phyloP scores from a whole-genome alignment of 2,797 vertebrate genomes.

The Pempheris klunzingeri region DNA sequence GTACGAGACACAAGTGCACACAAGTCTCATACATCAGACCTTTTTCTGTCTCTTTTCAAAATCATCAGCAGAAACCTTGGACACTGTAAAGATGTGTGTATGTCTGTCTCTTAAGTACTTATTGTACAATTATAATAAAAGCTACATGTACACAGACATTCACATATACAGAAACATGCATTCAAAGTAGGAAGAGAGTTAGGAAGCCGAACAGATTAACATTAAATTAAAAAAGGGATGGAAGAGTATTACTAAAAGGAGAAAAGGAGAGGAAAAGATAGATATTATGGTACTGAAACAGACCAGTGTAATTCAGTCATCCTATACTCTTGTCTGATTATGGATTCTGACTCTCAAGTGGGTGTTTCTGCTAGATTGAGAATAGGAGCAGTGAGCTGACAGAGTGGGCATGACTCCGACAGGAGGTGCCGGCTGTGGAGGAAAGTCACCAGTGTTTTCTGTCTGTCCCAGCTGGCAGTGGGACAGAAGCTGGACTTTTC shows the following conservation, averaged over 20 bases:
- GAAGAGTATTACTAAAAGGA: not conserved
- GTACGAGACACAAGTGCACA: too few relatives aligned
- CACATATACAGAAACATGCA: too few relatives aligned
- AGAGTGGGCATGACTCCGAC: constrained; percentile 15
- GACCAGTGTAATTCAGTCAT: constrained; percentile 3
- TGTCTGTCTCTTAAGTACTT: too few relatives aligned
- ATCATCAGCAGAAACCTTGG: not conserved
- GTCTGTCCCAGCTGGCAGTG: constrained; percentile 7
- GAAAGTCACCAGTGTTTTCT: constrained; percentile 23
- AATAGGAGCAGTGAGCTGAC: constrained; percentile 3
- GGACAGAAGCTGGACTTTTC: constrained; percentile 1
- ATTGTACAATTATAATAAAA: not conserved
- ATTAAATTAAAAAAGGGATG: not conserved
- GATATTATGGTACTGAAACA: not conserved
- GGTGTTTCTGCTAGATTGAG: constrained; percentile 9
- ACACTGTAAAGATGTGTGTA: not conserved
- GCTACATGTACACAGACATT: not conserved
- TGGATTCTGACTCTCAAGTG: constrained; percentile 16
- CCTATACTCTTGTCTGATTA: constrained; percentile 17
- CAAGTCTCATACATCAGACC: too few relatives aligned
- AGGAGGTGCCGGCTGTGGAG: constrained; percentile 8
- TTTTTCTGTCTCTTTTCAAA: too few relatives aligned
- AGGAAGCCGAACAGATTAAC: not conserved
- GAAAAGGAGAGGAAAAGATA: too few relatives aligned
- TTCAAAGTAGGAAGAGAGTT: not conserved